A percentile compares a stretch with the other conserved stretches of the same genome.
Evolutionary conservation across 2,888 invertebrate species (phyloP).

Genomic region (Balanococcus diminutus): DNA sequence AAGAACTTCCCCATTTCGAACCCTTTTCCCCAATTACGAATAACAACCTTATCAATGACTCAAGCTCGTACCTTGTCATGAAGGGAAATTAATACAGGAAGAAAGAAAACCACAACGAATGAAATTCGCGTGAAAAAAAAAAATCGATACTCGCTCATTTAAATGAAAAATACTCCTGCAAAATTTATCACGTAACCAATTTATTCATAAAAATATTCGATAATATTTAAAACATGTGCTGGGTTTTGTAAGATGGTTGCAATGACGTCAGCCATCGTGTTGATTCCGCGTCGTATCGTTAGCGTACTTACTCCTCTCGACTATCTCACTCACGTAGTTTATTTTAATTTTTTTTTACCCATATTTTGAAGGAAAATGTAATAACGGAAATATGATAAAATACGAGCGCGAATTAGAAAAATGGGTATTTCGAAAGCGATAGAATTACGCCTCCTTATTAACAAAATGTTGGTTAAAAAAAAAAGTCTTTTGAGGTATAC

Average conservation of each 20-base stretch:
- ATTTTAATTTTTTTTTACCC: not conserved
- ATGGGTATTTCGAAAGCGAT: not conserved
- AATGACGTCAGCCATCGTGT: conserved; percentile 9
- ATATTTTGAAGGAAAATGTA: not conserved
- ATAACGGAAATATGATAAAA: not conserved
- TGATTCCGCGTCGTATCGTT: not conserved
- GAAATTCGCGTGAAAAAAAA: not conserved
- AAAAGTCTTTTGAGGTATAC: not conserved
- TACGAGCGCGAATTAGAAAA: not conserved
- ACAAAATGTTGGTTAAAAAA: not conserved
- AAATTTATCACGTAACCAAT: not conserved
- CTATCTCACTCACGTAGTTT: not conserved
- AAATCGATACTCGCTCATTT: not conserved
- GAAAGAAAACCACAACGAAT: not conserved
- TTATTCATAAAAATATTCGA: conserved; percentile 9
- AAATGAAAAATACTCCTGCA: not conserved
- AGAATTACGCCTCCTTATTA: not conserved
- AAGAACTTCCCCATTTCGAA: no score
- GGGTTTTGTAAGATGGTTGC: not conserved
- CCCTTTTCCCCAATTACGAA: no score
- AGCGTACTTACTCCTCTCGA: not conserved
- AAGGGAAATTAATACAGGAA: no score
- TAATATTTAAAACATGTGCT: conserved; percentile 6
- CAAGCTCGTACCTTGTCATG: no score
- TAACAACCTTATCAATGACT: no score